Evolutionary conservation across 2,113 vertebrate genomes (phyloP).

Genomic region (Erythrocebus patas): DNA sequence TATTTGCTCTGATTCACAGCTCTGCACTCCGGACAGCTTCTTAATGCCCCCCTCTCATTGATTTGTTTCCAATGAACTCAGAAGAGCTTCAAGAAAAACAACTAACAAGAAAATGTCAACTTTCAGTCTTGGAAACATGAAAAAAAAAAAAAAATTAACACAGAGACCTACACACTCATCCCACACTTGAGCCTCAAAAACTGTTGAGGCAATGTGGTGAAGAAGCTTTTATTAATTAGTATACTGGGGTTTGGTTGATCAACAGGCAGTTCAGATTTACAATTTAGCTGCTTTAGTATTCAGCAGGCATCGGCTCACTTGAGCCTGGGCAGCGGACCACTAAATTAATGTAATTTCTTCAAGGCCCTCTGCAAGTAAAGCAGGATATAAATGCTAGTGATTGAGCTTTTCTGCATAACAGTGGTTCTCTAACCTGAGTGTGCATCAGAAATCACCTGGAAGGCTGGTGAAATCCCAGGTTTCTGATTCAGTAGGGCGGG

Average conservation of each 20-base stretch:
- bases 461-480: not conserved
- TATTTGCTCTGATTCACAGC: not conserved
- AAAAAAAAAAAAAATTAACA: not conserved
- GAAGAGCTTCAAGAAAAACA: not conserved
- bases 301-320: not conserved
- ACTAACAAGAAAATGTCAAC: not conserved
- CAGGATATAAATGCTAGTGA: not conserved
- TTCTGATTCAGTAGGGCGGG: not conserved
- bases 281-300: not conserved
- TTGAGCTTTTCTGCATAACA: not conserved
- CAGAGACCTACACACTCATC: not conserved
- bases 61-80: not conserved
- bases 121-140: not conserved
- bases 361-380: not conserved
- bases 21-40: not conserved
- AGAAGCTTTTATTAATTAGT: not conserved
- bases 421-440: not conserved
- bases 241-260: not conserved
- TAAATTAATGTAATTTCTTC: not conserved
- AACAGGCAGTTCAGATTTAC: not conserved
- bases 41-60: not conserved
- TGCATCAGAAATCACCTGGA: not conserved
- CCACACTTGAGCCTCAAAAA: not conserved
- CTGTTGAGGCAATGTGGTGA: not conserved
- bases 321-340: not conserved